Evolutionary conservation across 2,888 invertebrate species (phyloP).

Genomic region (Halictus quadricinctus): DNA sequence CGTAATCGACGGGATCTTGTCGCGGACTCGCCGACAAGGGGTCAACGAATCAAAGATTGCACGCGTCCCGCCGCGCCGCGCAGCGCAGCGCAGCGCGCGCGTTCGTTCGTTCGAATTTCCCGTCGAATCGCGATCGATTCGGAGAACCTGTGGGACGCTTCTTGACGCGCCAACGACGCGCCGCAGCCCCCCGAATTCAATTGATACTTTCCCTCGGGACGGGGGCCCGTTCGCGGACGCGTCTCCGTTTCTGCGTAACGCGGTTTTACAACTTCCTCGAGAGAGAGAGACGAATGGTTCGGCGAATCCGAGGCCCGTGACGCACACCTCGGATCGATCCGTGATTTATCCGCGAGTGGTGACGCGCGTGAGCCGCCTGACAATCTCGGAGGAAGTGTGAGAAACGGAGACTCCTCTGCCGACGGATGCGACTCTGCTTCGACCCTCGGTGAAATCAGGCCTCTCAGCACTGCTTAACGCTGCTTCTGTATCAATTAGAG

Average conservation of each 20-base stretch:
- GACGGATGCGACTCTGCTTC: not conserved
- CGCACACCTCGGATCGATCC: slow-evolving; percentile 39
- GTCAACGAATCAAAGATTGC: slow-evolving; percentile 71
- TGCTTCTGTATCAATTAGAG: no score
- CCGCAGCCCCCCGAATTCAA: not conserved
- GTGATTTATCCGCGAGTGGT: slow-evolving; percentile 47
- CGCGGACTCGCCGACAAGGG: slow-evolving; percentile 48
- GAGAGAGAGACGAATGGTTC: slow-evolving; percentile 27
- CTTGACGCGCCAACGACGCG: not conserved
- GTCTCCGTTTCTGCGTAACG: slow-evolving; percentile 66
- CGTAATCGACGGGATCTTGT: slow-evolving; percentile 67
- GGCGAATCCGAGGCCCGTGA: slow-evolving; percentile 40
- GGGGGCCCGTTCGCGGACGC: not conserved
- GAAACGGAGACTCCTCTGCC: slow-evolving; percentile 27
- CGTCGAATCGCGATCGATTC: slow-evolving; percentile 28
- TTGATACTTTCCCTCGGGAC: not conserved
- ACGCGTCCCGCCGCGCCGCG: slow-evolving; percentile 10
- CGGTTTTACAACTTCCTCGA: slow-evolving; percentile 80
- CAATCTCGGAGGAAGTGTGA: slow-evolving; percentile 36
- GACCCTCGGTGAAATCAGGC: not conserved
- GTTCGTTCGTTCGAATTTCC: slow-evolving; percentile 52
- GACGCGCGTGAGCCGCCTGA: slow-evolving; percentile 29
- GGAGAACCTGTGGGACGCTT: not conserved
- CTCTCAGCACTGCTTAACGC: not conserved
- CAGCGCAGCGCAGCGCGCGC: no score